Conservation (phyloP, 1,140 invertebrate genomes). For the Brachionus rotundiformis region DNA sequence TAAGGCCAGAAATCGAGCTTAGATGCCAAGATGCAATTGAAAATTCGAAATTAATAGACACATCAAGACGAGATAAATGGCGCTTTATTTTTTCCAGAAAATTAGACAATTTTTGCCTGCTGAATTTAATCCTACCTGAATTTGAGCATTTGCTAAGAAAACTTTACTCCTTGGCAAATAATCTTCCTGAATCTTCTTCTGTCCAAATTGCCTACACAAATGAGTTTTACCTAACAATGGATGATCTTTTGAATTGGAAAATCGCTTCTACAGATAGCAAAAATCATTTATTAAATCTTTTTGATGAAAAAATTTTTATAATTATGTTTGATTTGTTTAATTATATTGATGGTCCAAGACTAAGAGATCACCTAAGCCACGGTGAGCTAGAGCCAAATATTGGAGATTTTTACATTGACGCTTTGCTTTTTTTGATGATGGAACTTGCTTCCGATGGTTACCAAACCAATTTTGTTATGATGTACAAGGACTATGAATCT, state of each 20-base stretch:
- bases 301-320: not conserved
- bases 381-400: constrained; percentile 2
- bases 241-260: constrained; percentile 41
- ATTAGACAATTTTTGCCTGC: not conserved
- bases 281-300: not conserved
- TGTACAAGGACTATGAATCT: not conserved
- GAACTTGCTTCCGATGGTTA: not conserved
- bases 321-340: constrained; percentile 33
- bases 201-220: constrained; percentile 11
- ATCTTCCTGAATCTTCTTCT: not conserved
- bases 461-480: not conserved
- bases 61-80: not conserved
- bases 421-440: not conserved
- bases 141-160: constrained; percentile 23
- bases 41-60: not conserved
- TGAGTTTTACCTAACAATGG: constrained; percentile 37
- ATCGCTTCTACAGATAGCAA: not conserved
- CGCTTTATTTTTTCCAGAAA: not conserved
- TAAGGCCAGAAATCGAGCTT: not conserved
- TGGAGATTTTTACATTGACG: constrained; percentile 7
- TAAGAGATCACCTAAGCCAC: constrained; percentile 45
- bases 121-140: constrained; percentile 23
- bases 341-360: constrained; percentile 28
- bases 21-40: not conserved
- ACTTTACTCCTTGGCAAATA: not conserved